A percentile compares a stretch with the other conserved stretches of the same genome.
Conservation (phyloP, 1,140 invertebrate species). For the Macrobrachium nipponense region DNA sequence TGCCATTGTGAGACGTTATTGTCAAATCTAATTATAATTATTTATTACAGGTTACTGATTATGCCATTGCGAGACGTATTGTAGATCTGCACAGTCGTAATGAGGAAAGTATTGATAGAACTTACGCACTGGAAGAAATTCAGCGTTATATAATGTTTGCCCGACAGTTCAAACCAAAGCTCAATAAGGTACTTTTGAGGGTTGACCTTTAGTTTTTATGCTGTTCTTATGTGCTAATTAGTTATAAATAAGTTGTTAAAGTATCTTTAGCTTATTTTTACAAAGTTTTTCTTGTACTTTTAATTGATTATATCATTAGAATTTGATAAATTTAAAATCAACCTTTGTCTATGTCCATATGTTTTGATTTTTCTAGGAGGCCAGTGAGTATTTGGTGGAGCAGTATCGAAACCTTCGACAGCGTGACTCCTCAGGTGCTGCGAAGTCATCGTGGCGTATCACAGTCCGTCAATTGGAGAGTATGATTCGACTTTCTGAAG, state of each 20-base stretch:
- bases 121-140: conserved; percentile 89
- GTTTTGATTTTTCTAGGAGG: conserved; percentile 74
- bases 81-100: conserved; percentile 92
- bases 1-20: neutral
- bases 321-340: conserved; percentile 7
- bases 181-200: conserved; percentile 74
- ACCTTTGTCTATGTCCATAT: neutral
- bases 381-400: conserved; percentile 85
- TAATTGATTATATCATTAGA: conserved; percentile 14
- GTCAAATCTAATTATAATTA: neutral
- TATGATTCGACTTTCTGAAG: conserved; percentile 95
- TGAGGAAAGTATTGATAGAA: conserved; percentile 79
- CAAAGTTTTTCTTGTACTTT: neutral
- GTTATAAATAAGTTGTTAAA: conserved; percentile 5
- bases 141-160: conserved; percentile 96
- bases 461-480: conserved; percentile 99
- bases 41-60: conserved; percentile 79
- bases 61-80: conserved; percentile 95
- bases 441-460: conserved; percentile 88
- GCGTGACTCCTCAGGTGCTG: conserved; percentile 79
- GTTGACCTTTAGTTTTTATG: neutral
- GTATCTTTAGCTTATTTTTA: conserved; percentile 3
- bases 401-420: conserved; percentile 90
- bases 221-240: conserved; percentile 29
- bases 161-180: conserved; percentile 93